Conservation (phyloP, 2,113 vertebrate genomes). For the Stigmatopora nigra region DNA sequence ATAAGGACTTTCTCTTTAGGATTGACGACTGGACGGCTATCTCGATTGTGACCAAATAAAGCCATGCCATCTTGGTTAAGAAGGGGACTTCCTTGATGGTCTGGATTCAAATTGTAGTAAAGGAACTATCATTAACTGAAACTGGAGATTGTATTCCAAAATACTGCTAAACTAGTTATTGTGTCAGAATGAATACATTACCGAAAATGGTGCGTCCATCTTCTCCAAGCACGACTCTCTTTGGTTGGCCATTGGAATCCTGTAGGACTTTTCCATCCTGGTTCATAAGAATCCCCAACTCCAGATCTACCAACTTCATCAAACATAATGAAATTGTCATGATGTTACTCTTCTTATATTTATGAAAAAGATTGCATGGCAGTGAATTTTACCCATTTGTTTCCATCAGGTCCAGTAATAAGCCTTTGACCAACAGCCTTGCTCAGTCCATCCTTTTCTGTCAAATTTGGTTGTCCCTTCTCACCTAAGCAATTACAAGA, state of each 20-base stretch:
- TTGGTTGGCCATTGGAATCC: constrained; percentile 87
- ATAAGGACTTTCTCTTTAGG: constrained; percentile 88
- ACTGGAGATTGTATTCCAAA: background rate
- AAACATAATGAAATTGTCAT: background rate
- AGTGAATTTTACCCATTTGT: constrained; percentile 83
- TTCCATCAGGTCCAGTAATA: constrained; percentile 91
- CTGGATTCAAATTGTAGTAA: constrained; percentile 56
- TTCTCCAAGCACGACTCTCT: constrained; percentile 86
- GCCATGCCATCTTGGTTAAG: constrained; percentile 88
- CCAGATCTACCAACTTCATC: constrained; percentile 84
- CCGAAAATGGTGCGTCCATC: constrained; percentile 93
- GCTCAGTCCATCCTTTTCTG: constrained; percentile 71
- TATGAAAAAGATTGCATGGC: background rate
- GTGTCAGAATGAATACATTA: constrained; percentile 30
- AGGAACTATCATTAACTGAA: background rate
- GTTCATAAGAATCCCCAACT: constrained; percentile 86
- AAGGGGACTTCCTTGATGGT: constrained; percentile 84
- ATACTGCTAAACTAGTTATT: background rate
- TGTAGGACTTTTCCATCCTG: constrained; percentile 86
- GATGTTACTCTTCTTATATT: background rate
- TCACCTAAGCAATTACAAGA: constrained; percentile 67
- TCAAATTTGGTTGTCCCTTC: constrained; percentile 81
- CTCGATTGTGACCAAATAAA: constrained; percentile 86
- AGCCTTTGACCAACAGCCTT: constrained; percentile 78
- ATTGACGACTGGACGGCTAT: constrained; percentile 83